Evolutionary conservation across 2,797 vertebrate species (phyloP), one percentile per base, ranked within the genome.

Genomic region (Emydoidea blandingii): DNA sequence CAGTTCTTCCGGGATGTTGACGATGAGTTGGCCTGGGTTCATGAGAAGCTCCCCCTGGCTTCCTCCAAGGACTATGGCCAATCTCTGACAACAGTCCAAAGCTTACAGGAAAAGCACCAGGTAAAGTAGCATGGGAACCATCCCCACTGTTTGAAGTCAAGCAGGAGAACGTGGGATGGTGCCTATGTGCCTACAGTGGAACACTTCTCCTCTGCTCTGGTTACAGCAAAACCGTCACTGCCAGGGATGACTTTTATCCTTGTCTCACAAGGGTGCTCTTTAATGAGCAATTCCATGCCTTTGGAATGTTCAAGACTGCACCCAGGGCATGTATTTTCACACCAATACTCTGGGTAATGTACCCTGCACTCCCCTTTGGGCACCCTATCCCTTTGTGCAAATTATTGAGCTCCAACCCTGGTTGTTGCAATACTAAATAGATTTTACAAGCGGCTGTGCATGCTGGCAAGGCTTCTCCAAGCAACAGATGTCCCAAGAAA

Each of bases 61-160:
- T 94, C 97, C 1, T 94, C 98, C 52, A 98, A 91, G 91, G 99
- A 99, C 86, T 97, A 89, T 37, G 98, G 99, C 2, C 97, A 98
- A 81, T 99, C 99, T 5, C 95, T 98, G 72, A 97, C 97, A 68
- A 83, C 97, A 1, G 96, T 98, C 88, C 98, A 98, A 97, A 98
- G 98, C 78, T 98, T 99, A 79, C 97, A 99, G 56, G 98, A 98
- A 93, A 99, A 99, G 89, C 99, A 99, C 90, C 99, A 99, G 99
- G 99, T 99, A 88, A 92, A 79, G 7, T 62, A n/a, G 19, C 5
- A 12, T 49, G 7, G 57, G 34, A 90, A 52, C 3, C 2, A 37
- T 79, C 78, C 19, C 44, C 49, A 41, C 31, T 41, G 47, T 88
- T 87, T 10, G 78, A 65, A 94, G 82, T 80, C 25, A 47, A 81